Base-by-base conservation (phyloP, 2,113 vertebrate genomes). In the Phalacrocorax aristotelis region DNA sequence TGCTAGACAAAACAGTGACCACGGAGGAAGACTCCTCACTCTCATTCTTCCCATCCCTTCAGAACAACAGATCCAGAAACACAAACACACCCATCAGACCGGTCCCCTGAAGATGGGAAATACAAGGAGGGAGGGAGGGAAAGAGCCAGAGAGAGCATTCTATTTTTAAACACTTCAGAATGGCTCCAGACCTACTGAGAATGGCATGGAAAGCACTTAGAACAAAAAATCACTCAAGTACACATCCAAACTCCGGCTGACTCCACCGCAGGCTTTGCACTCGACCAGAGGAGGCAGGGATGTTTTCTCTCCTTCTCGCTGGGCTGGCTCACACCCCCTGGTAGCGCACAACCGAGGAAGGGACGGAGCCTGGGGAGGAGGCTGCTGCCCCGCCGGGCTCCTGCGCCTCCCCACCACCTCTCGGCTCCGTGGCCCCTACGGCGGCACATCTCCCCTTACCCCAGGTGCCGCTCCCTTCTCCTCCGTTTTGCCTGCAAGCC, bases 121-220 rank as follows among this genome's bases (percentile, higher is more conserved):
- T 2, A 9, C 32, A 85, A 38, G 32, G 20, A 87, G 11, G 3
- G 32, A 75, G 34, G 14, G 26, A 76, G 27, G 25, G 26, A 36
- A 52, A 70, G 40, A 80, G 6, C 1, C 1, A 87, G 57, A 83
- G 72, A 32, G 32, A 34, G 32, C 19, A 0, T 42, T 87, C 84
- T 82, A 38, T 76, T 96, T 94, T 95, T 69, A 85, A 95, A 66
- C 71, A 60, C 89, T 87, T 74, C 81, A 91, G 55, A 90, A 76
- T 51, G 91, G 87, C 91, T 97, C 91, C 94, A 95, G 93, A 62
- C 29, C 58, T 81, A 78, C 94, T 90, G n/a, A 88, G 78, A 90
- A 72, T 23, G 51, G 89, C 66, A 93, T 1, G 21, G 62, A 82
- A 95, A 95, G 75, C 57, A 51, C 84, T 90, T 69, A 69, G 49